A percentile compares a stretch with the other conserved stretches of the same genome.
phyloP scores from a whole-genome alignment of 92 coral and sea anemone species.

The Siderastrea radians region DNA sequence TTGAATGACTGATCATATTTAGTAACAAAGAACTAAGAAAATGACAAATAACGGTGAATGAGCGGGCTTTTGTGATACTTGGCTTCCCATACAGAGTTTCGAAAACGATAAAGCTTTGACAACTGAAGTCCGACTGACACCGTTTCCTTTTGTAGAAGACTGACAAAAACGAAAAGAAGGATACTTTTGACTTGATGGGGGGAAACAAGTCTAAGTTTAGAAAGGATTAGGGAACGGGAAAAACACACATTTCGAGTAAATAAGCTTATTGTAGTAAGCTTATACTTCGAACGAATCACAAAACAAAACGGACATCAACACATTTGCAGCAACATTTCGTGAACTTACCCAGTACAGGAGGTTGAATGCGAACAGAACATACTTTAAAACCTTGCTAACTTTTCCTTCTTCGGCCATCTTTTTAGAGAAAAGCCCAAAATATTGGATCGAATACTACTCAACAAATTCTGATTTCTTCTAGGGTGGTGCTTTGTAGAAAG shows the following conservation, averaged over 20 bases:
- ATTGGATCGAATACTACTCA: neutral
- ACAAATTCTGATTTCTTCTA: too few species aligned
- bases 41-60: neutral
- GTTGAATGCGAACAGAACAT: constrained; percentile 86
- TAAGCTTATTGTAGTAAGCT: too few species aligned
- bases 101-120: too few species aligned
- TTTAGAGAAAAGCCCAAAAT: constrained; percentile 5
- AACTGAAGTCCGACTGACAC: neutral
- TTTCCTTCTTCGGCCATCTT: constrained; percentile 45
- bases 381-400: constrained; percentile 86
- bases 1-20: too few species aligned
- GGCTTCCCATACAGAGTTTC: too few species aligned
- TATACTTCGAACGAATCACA: neutral
- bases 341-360: constrained; percentile 97
- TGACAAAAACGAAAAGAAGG: too few species aligned
- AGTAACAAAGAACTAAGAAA: neutral
- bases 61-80: too few species aligned
- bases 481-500: constrained; percentile 22
- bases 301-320: neutral
- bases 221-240: too few species aligned
- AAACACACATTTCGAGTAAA: neutral
- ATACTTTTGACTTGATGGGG: neutral
- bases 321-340: neutral
- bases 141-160: neutral
- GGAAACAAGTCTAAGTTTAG: neutral